A percentile compares a stretch with the other conserved stretches of the same genome.
phyloP scores from a whole-genome alignment of 2,113 vertebrate genomes.

The rabbit (Oryctolagus cuniculus) region DNA sequence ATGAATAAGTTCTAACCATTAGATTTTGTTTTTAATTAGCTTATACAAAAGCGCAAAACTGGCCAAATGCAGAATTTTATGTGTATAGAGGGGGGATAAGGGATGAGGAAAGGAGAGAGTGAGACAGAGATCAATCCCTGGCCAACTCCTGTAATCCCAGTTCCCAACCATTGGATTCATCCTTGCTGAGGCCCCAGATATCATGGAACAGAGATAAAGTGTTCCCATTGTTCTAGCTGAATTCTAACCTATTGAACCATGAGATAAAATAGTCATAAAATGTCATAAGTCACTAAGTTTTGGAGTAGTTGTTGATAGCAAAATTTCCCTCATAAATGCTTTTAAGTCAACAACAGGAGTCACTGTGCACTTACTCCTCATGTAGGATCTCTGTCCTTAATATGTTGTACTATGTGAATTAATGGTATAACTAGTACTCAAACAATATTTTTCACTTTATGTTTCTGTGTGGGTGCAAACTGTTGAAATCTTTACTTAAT shows the following conservation, averaged over 20 bases:
- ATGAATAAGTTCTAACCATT: constrained; percentile 10
- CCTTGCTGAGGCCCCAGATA: not conserved
- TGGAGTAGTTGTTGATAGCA: not conserved
- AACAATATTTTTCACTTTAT: too few relatives aligned
- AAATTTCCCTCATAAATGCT: not conserved
- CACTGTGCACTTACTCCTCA: too few relatives aligned
- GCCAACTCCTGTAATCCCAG: not conserved
- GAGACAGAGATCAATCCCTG: not conserved
- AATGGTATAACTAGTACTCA: too few relatives aligned
- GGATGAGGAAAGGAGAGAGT: not conserved
- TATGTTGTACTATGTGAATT: too few relatives aligned
- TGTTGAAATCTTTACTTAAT: too few relatives aligned
- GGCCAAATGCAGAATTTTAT: not conserved
- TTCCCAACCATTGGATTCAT: not conserved
- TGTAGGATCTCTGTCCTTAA: too few relatives aligned
- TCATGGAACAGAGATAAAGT: not conserved
- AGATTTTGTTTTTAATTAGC: not conserved
- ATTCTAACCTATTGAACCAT: not conserved
- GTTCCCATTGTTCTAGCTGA: not conserved
- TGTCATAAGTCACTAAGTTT: constrained; percentile 1
- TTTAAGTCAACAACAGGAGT: too few relatives aligned
- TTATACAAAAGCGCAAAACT: not conserved
- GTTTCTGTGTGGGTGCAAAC: too few relatives aligned
- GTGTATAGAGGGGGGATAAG: not conserved
- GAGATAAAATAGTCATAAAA: not conserved